Conservation (phyloP, 2,888 invertebrate genomes). For the Sicus ferrugineus region DNA sequence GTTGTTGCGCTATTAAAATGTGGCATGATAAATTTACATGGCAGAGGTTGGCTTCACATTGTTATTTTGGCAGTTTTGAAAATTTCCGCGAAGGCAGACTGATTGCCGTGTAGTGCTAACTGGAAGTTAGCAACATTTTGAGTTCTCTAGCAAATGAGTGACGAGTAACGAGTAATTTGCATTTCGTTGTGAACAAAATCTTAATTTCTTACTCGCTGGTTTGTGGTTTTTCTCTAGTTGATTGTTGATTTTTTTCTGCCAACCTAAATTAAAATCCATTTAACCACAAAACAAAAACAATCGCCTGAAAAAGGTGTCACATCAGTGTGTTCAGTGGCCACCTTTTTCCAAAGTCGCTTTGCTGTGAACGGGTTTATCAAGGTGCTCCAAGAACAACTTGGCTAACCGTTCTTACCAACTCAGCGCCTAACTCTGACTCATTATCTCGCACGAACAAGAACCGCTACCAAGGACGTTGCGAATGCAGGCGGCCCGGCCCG, state of each 20-base stretch:
- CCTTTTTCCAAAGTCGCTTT: not conserved
- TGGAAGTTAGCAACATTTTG: too few species aligned
- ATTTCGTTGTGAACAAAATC: too few species aligned
- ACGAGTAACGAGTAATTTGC: not conserved
- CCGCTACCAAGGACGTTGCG: conserved; percentile 10
- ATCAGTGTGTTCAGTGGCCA: not conserved
- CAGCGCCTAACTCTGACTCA: conserved; percentile 7
- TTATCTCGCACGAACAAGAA: conserved; percentile 8
- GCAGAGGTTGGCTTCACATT: not conserved
- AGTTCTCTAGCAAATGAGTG: too few species aligned
- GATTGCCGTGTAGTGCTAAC: too few species aligned
- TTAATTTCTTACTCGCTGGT: too few species aligned
- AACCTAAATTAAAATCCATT: not conserved
- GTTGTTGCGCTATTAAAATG: not conserved
- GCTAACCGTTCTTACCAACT: conserved; percentile 3
- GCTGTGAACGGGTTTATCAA: not conserved
- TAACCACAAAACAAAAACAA: not conserved
- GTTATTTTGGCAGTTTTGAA: not conserved
- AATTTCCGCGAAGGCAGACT: not conserved
- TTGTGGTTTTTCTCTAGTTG: too few species aligned
- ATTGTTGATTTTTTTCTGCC: not conserved
- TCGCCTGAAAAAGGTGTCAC: not conserved
- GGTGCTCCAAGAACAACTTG: not conserved
- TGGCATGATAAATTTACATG: not conserved
- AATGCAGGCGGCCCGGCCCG: too few species aligned